A percentile compares a stretch with the other conserved stretches of the same genome.
phyloP scores from a whole-genome alignment of 2,113 vertebrate species.

The Amazona guildingii region DNA sequence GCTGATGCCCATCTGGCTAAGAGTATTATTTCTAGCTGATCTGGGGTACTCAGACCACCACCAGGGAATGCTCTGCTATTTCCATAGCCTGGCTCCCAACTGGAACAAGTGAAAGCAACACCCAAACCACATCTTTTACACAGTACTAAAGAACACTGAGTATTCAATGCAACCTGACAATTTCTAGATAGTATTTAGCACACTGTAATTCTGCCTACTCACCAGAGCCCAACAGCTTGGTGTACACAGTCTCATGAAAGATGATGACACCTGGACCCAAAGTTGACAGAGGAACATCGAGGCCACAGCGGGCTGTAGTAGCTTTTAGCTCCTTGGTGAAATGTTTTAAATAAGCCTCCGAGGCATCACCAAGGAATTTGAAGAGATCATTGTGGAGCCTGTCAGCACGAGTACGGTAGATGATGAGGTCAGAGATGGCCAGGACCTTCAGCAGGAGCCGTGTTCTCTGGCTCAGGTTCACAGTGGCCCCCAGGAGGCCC shows the following conservation, averaged over 20 bases:
- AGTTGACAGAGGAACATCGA: slow-evolving; percentile 95
- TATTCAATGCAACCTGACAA: not conserved
- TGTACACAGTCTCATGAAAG: slow-evolving; percentile 98
- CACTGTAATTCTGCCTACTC: slow-evolving; percentile 56
- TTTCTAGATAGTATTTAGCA: not conserved
- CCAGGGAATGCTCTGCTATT: not conserved
- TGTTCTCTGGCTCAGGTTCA: slow-evolving; percentile 94
- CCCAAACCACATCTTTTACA: not conserved
- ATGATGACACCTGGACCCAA: slow-evolving; percentile 95
- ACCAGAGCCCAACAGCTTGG: slow-evolving; percentile 95
- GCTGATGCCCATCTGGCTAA: not conserved
- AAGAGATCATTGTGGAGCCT: slow-evolving; percentile 98
- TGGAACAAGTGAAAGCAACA: not conserved
- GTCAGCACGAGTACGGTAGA: slow-evolving; percentile 97
- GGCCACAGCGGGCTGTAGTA: slow-evolving; percentile 93
- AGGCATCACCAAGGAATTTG: slow-evolving; percentile 97
- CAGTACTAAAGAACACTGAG: not conserved
- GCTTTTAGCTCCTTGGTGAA: slow-evolving; percentile 97
- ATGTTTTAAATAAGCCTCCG: slow-evolving; percentile 96
- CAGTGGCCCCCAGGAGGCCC: slow-evolving; percentile 92
- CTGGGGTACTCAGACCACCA: not conserved
- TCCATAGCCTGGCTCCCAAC: not conserved
- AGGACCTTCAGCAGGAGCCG: slow-evolving; percentile 95
- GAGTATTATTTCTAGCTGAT: not conserved
- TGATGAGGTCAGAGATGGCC: slow-evolving; percentile 94